These are phyloP conservation scores for Micropterix aruncella DNA, from an alignment of 2,888 invertebrate genomes.

Conservation along the genomic window DNA sequence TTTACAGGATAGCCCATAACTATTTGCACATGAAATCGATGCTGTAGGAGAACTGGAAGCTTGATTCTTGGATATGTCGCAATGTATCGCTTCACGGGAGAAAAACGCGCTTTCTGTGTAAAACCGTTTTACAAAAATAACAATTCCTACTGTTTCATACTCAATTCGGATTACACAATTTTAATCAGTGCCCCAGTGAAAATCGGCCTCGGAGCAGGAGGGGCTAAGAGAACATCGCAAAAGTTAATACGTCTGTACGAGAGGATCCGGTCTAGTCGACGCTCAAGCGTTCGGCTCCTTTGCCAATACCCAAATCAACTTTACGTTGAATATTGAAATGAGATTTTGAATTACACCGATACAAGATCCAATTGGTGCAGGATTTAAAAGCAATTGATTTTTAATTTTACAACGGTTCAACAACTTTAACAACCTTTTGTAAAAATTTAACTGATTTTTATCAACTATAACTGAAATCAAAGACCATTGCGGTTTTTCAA, in stretches of 20 bases:
- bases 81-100: neutral
- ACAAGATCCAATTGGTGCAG: too few relatives aligned
- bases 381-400: too few relatives aligned
- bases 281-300: neutral
- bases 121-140: too few relatives aligned
- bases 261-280: neutral
- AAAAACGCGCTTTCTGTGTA: neutral
- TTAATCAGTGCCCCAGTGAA: neutral
- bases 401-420: too few relatives aligned
- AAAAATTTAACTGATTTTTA: too few relatives aligned
- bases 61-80: neutral
- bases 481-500: too few relatives aligned
- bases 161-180: neutral
- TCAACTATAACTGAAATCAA: too few relatives aligned
- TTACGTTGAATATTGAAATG: neutral
- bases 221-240: neutral
- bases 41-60: too few relatives aligned
- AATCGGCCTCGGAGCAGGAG: neutral
- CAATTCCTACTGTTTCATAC: too few relatives aligned
- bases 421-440: too few relatives aligned
- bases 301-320: neutral
- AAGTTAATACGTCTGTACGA: neutral
- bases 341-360: neutral
- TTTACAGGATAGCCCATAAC: too few relatives aligned
- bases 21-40: too few relatives aligned